Conservation (phyloP, 64 coral and sea anemone genomes). For the Dendronephthya gigantea region DNA sequence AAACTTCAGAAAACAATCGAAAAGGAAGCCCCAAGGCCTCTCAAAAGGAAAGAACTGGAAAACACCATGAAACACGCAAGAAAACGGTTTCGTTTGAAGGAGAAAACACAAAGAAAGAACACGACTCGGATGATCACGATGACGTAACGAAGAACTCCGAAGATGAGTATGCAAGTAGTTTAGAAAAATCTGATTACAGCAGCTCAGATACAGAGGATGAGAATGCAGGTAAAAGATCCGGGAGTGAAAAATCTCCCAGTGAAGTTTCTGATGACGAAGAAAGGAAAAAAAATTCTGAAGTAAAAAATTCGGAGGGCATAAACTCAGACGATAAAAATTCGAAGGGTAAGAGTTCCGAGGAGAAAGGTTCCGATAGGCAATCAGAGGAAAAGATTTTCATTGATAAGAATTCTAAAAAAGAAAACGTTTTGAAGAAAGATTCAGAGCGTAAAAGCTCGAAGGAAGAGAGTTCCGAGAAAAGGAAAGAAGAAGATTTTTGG, state of each 20-base stretch:
- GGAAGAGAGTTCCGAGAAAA: not conserved
- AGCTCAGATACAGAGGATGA: not conserved
- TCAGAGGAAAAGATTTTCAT: not conserved
- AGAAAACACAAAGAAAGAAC: not conserved
- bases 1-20: not conserved
- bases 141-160: not conserved
- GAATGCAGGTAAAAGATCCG: not conserved
- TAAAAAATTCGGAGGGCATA: not conserved
- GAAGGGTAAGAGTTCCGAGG: not conserved
- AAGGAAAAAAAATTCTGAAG: not conserved
- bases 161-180: not conserved
- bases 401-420: not conserved
- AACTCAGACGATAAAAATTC: not conserved
- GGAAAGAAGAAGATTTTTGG: not conserved
- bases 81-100: not conserved
- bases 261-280: not conserved
- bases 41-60: not conserved
- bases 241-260: not conserved
- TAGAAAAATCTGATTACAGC: not conserved
- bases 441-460: not conserved
- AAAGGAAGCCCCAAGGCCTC: not conserved
- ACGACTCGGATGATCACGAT: not conserved
- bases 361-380: not conserved
- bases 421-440: not conserved
- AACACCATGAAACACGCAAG: not conserved